A percentile compares a stretch with the other conserved stretches of the same genome.
phyloP scores from a whole-genome alignment of 30 jellyfish, hydroid and myxozoan genomes.

The Chrysaora quinquecirrha region DNA sequence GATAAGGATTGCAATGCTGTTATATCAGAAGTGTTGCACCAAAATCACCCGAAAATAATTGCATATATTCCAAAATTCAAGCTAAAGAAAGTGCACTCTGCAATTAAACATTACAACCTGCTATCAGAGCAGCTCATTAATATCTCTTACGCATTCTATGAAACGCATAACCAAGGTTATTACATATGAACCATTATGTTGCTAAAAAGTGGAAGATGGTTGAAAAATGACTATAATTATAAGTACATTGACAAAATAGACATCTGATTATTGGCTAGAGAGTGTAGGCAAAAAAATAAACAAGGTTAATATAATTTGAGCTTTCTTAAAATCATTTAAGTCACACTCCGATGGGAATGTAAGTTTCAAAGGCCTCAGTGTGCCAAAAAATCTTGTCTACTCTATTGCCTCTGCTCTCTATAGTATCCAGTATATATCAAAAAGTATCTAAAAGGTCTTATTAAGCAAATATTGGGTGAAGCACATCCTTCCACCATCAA shows the following conservation, averaged over 20 bases:
- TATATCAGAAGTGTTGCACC: not conserved
- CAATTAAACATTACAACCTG: not conserved
- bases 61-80: not conserved
- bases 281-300: not conserved
- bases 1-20: not conserved
- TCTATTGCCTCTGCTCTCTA: no score
- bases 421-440: no score
- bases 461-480: no score
- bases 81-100: not conserved
- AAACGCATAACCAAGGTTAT: not conserved
- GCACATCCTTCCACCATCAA: no score
- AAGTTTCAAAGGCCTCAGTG: no score
- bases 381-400: no score
- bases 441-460: no score
- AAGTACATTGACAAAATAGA: not conserved
- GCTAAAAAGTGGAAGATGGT: constrained; percentile 1
- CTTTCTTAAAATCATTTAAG: no score
- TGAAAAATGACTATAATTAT: not conserved
- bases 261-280: not conserved
- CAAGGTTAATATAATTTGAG: no score
- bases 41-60: not conserved
- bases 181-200: not conserved
- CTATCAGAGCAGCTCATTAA: not conserved
- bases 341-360: no score
- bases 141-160: not conserved